Base-by-base conservation (phyloP, 2,797 vertebrate species). In the Sebastolobus altivelis region DNA sequence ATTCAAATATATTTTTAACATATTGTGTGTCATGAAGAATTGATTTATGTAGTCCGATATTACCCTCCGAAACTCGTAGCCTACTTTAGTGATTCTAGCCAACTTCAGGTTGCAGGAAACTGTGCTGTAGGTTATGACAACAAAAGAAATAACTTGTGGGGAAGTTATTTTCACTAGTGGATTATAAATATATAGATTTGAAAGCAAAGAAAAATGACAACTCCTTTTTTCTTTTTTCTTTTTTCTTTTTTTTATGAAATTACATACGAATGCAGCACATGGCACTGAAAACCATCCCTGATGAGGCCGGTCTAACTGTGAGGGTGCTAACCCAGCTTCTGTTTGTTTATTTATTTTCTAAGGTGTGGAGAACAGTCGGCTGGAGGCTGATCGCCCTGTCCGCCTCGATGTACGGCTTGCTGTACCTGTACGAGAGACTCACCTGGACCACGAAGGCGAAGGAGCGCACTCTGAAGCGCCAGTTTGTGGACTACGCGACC, bases 371-470 rank as follows among this genome's bases (percentile, higher is more conserved):
- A 87, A 94, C 97, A 0, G 79, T 99, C 2, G 98, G 98, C 75
- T 99, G 99, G 98, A 97, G 95, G 65, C 87, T 98, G 68, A 97
- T 99, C 29, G 97, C 96, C 6, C 14, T 98, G 29, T 96, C 97
- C 0, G 77, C 96, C 37, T 97, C 97, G 6, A 91, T 98, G 84
- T 99, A 99, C 0, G 97, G 98, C 62, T 49, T 97, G 75, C 75
- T 99, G 29, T 99, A 98, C 91, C 91, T 98, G 49, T 99, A 97
- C 0, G 98, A 99, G 93, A 96, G 96, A 80, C 95, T 99, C 66
- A 97, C 96, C 1, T 99, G 99, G 99, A 99, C 98, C 56, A 98
- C 97, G 0, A 97, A 93, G 79, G 98, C 98, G 1, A 99, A 98
- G 82, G 98, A 99, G 91, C 95, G 97, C 62, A 87, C 97, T 31